Base-by-base conservation (phyloP, 2,797 vertebrate genomes). In the Molossus alvarezi region DNA sequence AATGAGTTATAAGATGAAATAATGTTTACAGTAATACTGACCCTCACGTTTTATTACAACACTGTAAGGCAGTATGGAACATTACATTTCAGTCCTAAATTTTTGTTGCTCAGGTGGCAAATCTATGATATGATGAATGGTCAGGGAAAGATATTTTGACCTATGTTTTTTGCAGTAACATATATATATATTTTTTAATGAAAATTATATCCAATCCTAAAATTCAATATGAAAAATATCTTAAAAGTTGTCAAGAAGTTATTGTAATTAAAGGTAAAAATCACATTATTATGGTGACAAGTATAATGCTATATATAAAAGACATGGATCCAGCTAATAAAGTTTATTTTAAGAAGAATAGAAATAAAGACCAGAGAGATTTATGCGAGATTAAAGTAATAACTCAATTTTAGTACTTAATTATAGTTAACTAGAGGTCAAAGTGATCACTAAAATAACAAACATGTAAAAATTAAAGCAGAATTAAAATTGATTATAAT, bases 311-410 rank as follows among this genome's bases (percentile, higher is more conserved):
- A 20, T 58, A 14, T 60, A 60, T 85, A 48, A 88, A 87, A 94
- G 27, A 91, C 57, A 76, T 27, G 9, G 33, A 82, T 51, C 37
- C 14, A 95, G 9, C 0, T 94, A 67, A 45, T 33, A 92, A 90
- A 91, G 23, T 17, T 81, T 85, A 95, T 95, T 92, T 92, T 58
- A 72, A 95, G 17, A 95, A 75, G 58, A 92, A 80, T 5, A 94
- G 41, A 91, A 79, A 62, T 87, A 72, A 84, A 48, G 57, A 92
- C 27, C 5, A 76, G 55, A 84, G 15, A 88, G 37, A 55, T 93
- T 94, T 64, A 90, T 91, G 10, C 29, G 85, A 93, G 23, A 91
- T 91, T 93, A 87, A 94, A 95, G 88, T 83, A 81, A 83, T 83
- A 92, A 82, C 33, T 90, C 51, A 94, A 75, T 91, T 89, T 89